Conservation (phyloP, 2,113 vertebrate species). For the Verasper variegatus region DNA sequence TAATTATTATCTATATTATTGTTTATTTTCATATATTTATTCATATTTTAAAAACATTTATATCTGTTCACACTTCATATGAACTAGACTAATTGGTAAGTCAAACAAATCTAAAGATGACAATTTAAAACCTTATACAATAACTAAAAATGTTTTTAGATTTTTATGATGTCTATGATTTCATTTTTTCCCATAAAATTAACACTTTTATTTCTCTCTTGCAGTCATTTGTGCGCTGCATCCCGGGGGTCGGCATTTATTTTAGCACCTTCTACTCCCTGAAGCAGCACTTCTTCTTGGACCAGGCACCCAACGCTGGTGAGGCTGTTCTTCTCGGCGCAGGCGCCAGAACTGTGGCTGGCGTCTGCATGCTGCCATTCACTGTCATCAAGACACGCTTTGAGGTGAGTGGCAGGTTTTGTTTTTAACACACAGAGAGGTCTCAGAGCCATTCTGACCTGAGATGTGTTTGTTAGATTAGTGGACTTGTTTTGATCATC, state of each 20-base stretch:
- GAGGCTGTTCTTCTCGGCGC: constrained; percentile 89
- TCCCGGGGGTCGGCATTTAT: constrained; percentile 96
- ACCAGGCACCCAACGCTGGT: constrained; percentile 85
- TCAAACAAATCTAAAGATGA: not conserved
- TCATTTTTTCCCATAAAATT: not conserved
- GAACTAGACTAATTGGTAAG: too few relatives aligned
- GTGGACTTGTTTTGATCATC: not conserved
- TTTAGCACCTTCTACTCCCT: constrained; percentile 92
- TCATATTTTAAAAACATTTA: too few relatives aligned
- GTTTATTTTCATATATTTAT: too few relatives aligned
- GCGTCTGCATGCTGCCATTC: constrained; percentile 90
- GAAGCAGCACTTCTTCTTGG: constrained; percentile 88
- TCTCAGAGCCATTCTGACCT: not conserved
- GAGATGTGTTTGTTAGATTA: not conserved
- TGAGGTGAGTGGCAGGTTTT: constrained; percentile 83
- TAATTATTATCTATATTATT: not conserved
- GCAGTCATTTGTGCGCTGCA: constrained; percentile 94
- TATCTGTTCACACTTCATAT: not conserved
- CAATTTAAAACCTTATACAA: not conserved
- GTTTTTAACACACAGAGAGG: not conserved
- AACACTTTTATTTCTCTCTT: not conserved
- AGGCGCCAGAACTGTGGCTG: constrained; percentile 88
- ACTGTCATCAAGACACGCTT: constrained; percentile 96
- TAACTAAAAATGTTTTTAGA: not conserved
- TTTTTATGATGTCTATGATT: not conserved